Percentiles rank a stretch among this genome's conserved stretches.
phyloP scores from a whole-genome alignment of 2,888 invertebrate species.

The Biston betularia region DNA sequence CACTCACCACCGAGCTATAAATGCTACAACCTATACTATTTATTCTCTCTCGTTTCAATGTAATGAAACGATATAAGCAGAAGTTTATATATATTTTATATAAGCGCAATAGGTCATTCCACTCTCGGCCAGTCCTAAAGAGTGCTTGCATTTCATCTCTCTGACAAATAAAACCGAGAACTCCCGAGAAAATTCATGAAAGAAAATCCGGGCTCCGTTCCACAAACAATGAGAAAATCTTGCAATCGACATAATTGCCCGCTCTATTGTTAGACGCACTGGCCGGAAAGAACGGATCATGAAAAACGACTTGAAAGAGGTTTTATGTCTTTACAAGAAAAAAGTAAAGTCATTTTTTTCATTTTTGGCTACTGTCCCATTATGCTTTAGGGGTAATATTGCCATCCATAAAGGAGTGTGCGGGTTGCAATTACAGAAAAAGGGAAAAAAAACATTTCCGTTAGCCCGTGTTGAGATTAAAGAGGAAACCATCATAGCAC shows the following conservation, averaged over 20 bases:
- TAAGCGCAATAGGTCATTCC: not conserved
- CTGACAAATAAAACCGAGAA: conserved; percentile 5
- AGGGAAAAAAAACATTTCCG: too few species aligned
- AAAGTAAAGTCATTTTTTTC: not conserved
- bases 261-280: conserved; percentile 31
- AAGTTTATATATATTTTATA: not conserved
- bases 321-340: conserved; percentile 17
- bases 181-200: conserved; percentile 7
- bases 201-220: conserved; percentile 20
- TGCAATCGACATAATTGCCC: conserved; percentile 32
- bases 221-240: conserved; percentile 27
- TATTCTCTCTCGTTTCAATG: too few species aligned
- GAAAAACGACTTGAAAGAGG: conserved; percentile 25
- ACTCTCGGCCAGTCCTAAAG: not conserved
- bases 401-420: too few species aligned
- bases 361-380: too few species aligned
- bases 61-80: too few species aligned
- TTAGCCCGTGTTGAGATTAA: too few species aligned
- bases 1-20: too few species aligned
- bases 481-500: too few species aligned
- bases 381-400: too few species aligned
- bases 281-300: conserved; percentile 26
- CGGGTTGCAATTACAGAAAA: too few species aligned
- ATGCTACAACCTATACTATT: too few species aligned
- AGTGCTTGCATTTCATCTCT: not conserved